phyloP scores from a whole-genome alignment of 2,888 invertebrate species.

The Anthophora plumipes region DNA sequence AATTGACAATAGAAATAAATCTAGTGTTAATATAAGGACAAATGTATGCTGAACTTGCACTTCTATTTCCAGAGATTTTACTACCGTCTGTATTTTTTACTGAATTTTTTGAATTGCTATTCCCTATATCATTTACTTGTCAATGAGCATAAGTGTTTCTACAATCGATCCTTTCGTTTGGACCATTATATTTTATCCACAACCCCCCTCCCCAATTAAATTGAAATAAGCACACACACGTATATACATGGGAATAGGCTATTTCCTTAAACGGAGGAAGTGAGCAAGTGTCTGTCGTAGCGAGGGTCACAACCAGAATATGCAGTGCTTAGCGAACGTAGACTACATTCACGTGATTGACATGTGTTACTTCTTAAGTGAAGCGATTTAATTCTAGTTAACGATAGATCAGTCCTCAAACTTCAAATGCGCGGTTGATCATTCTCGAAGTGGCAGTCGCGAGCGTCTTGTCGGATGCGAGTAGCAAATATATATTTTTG shows the following conservation, averaged over 20 bases:
- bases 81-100: too few species aligned
- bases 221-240: constrained; percentile 51
- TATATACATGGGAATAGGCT: constrained; percentile 48
- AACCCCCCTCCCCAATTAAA: constrained; percentile 26
- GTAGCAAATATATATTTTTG: too few species aligned
- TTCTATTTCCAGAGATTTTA: too few species aligned
- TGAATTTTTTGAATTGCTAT: too few species aligned
- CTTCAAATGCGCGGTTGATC: background rate
- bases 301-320: constrained; percentile 70
- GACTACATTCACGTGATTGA: constrained; percentile 63
- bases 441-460: background rate
- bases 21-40: too few species aligned
- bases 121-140: too few species aligned
- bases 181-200: background rate
- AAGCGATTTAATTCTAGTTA: constrained; percentile 13
- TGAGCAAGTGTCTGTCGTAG: constrained; percentile 69
- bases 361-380: constrained; percentile 50
- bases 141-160: background rate
- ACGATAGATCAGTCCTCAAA: constrained; percentile 21
- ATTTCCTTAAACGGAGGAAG: constrained; percentile 75
- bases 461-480: too few species aligned
- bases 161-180: background rate
- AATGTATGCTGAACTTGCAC: too few species aligned
- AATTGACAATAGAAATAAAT: too few species aligned
- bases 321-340: constrained; percentile 47